A percentile compares a stretch with the other conserved stretches of the same genome.
These are phyloP conservation scores for Brachionus manjavacas DNA, from an alignment of 1,140 invertebrate species.

Conservation along the genomic window DNA sequence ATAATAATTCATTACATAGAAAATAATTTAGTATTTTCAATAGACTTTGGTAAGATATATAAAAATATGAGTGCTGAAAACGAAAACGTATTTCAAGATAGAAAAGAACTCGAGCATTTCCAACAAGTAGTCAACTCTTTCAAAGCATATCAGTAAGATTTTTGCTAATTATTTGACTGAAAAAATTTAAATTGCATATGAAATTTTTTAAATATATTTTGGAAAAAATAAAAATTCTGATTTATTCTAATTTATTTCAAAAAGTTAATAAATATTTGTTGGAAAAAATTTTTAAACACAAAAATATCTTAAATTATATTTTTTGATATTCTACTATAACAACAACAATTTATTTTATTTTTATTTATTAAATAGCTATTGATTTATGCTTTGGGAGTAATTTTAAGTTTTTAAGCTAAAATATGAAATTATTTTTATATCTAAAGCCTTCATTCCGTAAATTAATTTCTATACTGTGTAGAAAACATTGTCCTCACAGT, in stretches of 20 bases:
- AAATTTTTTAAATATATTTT: neutral
- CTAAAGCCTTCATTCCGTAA: too few relatives aligned
- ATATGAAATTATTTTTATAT: too few relatives aligned
- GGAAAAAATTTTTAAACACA: too few relatives aligned
- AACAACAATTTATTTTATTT: too few relatives aligned
- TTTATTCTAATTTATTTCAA: neutral
- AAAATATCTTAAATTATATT: too few relatives aligned
- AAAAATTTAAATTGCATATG: neutral
- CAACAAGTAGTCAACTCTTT: conserved; percentile 10
- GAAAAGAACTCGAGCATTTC: conserved; percentile 20
- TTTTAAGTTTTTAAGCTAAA: too few relatives aligned
- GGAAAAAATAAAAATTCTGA: neutral
- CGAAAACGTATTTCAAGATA: conserved; percentile 3
- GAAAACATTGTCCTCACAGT: too few relatives aligned
- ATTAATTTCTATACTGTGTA: too few relatives aligned
- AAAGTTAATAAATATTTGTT: too few relatives aligned
- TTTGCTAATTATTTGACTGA: neutral
- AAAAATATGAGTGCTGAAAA: neutral
- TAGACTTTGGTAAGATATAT: neutral
- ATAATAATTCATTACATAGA: conserved; percentile 4
- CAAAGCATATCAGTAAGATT: conserved; percentile 5
- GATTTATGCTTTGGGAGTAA: too few relatives aligned
- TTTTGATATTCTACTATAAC: too few relatives aligned
- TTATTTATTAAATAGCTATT: too few relatives aligned
- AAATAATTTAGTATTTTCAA: conserved; percentile 11